Evolutionary conservation across 2,888 invertebrate genomes (phyloP).

Genomic region (Ophioninae sp.): DNA sequence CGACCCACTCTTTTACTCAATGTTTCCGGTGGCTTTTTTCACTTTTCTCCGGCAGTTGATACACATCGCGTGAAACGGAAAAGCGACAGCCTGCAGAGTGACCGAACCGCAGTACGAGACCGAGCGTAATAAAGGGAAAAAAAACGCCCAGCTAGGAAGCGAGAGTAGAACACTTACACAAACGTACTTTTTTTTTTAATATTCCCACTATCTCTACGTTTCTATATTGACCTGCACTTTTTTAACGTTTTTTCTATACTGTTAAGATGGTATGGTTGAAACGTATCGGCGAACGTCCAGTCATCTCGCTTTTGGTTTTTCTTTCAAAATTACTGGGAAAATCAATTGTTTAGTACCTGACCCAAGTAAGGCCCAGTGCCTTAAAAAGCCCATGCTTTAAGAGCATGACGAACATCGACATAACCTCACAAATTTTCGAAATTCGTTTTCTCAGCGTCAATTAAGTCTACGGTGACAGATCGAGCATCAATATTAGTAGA

Average conservation of each 20-base stretch:
- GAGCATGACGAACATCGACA: too few relatives aligned
- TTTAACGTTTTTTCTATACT: background rate
- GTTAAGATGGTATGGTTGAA: background rate
- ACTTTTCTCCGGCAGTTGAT: background rate
- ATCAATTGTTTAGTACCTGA: too few relatives aligned
- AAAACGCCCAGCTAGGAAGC: background rate
- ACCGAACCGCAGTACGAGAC: constrained; percentile 8
- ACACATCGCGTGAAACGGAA: constrained; percentile 20
- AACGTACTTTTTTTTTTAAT: background rate
- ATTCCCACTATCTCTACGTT: background rate
- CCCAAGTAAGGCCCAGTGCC: too few relatives aligned
- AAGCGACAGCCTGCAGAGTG: constrained; percentile 16
- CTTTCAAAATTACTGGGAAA: too few relatives aligned
- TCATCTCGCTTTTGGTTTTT: too few relatives aligned
- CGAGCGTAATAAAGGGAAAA: constrained; percentile 37
- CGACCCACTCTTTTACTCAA: background rate
- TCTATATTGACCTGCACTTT: background rate
- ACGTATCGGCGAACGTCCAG: constrained; percentile 47
- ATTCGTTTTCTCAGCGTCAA: too few relatives aligned
- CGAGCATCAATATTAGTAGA: too few relatives aligned
- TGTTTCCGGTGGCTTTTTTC: background rate
- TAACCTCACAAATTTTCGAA: too few relatives aligned
- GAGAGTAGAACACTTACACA: constrained; percentile 16
- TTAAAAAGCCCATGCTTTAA: too few relatives aligned
- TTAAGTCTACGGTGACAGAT: too few relatives aligned